phyloP scores from a whole-genome alignment of 2,113 vertebrate species.

The Hemibagrus wyckioides region DNA sequence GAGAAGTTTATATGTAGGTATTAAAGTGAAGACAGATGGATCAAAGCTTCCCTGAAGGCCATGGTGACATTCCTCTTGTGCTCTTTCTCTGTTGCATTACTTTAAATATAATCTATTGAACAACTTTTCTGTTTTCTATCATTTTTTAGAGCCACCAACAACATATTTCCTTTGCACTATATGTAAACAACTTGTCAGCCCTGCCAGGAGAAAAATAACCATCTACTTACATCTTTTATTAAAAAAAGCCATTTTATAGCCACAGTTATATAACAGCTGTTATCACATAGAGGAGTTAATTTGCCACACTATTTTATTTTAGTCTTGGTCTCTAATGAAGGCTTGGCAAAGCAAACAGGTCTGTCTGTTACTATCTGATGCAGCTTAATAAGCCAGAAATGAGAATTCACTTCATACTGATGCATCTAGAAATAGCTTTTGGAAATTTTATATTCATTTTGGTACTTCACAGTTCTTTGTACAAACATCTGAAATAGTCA shows the following conservation, averaged over 20 bases:
- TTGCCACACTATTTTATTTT: neutral
- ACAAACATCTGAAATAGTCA: neutral
- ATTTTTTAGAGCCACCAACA: neutral
- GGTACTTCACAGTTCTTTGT: neutral
- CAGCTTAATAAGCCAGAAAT: neutral
- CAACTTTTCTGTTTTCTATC: neutral
- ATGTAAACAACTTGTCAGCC: neutral
- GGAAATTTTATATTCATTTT: neutral
- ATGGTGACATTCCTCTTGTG: neutral
- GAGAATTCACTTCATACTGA: neutral
- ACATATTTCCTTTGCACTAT: neutral
- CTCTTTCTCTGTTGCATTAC: neutral
- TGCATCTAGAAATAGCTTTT: neutral
- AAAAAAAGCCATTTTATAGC: neutral
- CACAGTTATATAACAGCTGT: neutral
- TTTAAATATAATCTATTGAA: neutral
- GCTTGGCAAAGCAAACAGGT: neutral
- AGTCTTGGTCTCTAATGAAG: neutral
- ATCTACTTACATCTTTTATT: neutral
- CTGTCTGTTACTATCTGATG: neutral
- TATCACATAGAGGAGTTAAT: neutral
- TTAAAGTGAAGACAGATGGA: neutral
- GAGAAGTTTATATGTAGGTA: neutral
- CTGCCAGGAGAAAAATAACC: neutral
- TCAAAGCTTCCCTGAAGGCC: constrained; percentile 11